phyloP scores from a whole-genome alignment of 2,888 invertebrate genomes.

The Aelia acuminata region DNA sequence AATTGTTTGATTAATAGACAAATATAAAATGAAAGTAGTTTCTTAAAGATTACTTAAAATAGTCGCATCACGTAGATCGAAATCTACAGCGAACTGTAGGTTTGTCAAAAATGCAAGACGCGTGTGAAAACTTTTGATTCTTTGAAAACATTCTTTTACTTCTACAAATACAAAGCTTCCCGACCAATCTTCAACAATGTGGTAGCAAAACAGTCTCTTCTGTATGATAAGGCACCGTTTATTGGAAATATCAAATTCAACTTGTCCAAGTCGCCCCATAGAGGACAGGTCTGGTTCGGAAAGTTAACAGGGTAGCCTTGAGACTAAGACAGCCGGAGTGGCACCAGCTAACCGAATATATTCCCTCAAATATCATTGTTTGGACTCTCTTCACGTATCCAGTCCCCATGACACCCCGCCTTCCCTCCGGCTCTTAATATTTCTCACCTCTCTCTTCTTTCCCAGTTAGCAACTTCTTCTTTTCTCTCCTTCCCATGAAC shows the following conservation, averaged over 20 bases:
- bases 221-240: not conserved
- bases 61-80: too few species aligned
- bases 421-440: slow-evolving; percentile 3
- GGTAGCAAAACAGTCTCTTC: not conserved
- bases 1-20: too few species aligned
- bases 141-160: too few species aligned
- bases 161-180: too few species aligned
- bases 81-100: too few species aligned
- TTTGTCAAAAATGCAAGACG: too few species aligned
- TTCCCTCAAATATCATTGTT: slow-evolving; percentile 6
- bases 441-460: slow-evolving; percentile 9
- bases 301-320: not conserved
- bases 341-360: slow-evolving; percentile 32
- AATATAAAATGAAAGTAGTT: too few species aligned
- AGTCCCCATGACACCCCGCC: not conserved
- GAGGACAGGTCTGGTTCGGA: not conserved
- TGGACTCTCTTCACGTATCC: slow-evolving; percentile 19
- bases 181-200: too few species aligned
- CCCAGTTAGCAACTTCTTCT: not conserved
- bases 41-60: too few species aligned
- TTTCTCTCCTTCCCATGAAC: not conserved
- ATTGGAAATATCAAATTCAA: not conserved
- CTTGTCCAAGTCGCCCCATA: not conserved
- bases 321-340: not conserved
- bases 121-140: too few species aligned